These are phyloP conservation scores for Haliclona indistincta DNA, from an alignment of 37 sponge, comb jelly and placozoan genomes.

Conservation along the genomic window DNA sequence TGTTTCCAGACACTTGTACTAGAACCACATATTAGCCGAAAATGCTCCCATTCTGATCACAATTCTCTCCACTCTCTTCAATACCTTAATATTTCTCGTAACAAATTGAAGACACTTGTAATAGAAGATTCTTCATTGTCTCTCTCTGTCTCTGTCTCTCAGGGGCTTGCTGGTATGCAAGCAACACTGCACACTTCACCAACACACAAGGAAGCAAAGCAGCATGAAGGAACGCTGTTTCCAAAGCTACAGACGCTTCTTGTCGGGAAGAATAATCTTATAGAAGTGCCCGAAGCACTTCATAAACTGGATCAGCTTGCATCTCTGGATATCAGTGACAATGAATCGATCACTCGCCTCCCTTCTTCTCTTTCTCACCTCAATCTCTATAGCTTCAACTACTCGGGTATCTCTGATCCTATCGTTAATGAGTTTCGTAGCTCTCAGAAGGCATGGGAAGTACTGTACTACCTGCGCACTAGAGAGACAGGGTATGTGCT, in stretches of 20 bases:
- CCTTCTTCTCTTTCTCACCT: conserved; percentile 28
- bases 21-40: not conserved
- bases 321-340: conserved; percentile 23
- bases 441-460: conserved; percentile 11
- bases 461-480: conserved; percentile 47
- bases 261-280: conserved; percentile 34
- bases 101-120: conserved; percentile 24
- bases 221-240: conserved; percentile 20
- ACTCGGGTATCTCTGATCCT: conserved; percentile 52
- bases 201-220: not conserved
- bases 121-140: conserved; percentile 6
- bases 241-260: conserved; percentile 44
- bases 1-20: conserved; percentile 44
- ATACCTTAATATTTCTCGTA: conserved; percentile 31
- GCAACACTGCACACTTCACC: not conserved
- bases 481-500: conserved; percentile 36
- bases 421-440: conserved; percentile 27
- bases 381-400: conserved; percentile 37
- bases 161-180: not conserved
- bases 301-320: conserved; percentile 24
- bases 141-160: not conserved
- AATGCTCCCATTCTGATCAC: conserved; percentile 40
- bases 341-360: conserved; percentile 20
- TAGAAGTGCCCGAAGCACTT: conserved; percentile 26
- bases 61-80: conserved; percentile 11